Evolutionary conservation across 2,113 vertebrate genomes (phyloP), one percentile per base, ranked within the genome.

Genomic region (Pollimyrus isidori): DNA sequence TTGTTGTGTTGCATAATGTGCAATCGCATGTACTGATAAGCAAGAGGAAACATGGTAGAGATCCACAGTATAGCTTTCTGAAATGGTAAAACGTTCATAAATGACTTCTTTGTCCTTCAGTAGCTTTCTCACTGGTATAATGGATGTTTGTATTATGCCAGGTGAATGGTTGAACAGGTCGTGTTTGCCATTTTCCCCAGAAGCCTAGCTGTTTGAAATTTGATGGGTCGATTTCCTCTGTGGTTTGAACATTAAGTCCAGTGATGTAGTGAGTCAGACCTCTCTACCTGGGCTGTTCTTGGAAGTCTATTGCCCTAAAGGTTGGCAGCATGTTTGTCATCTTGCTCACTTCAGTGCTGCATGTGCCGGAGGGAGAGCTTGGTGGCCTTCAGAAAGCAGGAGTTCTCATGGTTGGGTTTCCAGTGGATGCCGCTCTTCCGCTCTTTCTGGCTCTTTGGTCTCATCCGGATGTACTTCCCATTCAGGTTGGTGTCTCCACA

Each of bases 401-500:
- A 93, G 83, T 92, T 96, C 85, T 97, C 97, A 69, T 94, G 96
- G 89, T 93, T 94, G 21, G 97, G 94, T 89, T 94, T 98, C 98
- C 98, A 99, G 89, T 95, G 95, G 53, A 99, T 93, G 7, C 96
- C 97, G 94, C 95, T 97, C 89, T 94, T 96, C 90, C 93, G 96
- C 15, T 96, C 93, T 7, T 93, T 91, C 89, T 94, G 97, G 69
- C 95, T 94, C 90, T 95, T 98, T 88, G 95, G 89, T 89, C 93
- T 95, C 82, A 95, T 91, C 87, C 94, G 95, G n/a, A 94, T 87
- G 0, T 97, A 98, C 91, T 95, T 97, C 52, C 97, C 97, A 0
- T 99, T 99, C 26, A 98, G 95, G 90, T 97, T 98, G 90, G 95
- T 97, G 92, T 97, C 96, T 26, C 96, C 96, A 21, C 97, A 98